These are phyloP conservation scores for Chanos chanos DNA, from an alignment of 2,797 vertebrate species.

Conservation along the genomic window DNA sequence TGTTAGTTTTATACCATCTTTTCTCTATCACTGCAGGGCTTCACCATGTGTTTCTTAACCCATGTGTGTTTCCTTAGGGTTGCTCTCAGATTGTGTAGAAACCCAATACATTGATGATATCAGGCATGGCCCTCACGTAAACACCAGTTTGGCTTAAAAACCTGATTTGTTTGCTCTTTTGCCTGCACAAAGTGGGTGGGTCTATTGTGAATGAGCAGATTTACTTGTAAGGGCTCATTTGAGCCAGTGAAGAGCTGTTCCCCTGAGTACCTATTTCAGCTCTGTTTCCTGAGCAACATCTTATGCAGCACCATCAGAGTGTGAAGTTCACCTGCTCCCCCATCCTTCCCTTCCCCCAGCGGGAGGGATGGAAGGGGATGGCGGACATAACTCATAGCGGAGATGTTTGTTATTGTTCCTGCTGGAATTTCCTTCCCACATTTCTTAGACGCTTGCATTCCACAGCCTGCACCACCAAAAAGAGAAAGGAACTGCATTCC, in stretches of 20 bases:
- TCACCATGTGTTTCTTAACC: no score
- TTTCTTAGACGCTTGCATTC: constrained; percentile 65
- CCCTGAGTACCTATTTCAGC: constrained; percentile 11
- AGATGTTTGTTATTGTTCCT: constrained; percentile 66
- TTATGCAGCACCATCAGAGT: constrained; percentile 17
- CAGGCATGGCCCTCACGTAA: constrained; percentile 49
- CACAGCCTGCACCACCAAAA: constrained; percentile 40
- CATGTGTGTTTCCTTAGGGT: no score
- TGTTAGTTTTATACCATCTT: constrained; percentile 34
- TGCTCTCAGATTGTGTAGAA: no score
- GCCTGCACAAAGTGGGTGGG: constrained; percentile 25
- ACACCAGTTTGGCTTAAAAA: constrained; percentile 46
- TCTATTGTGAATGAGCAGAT: constrained; percentile 24
- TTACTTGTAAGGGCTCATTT: constrained; percentile 31
- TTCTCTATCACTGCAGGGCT: constrained; percentile 42
- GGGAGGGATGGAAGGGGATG: constrained; percentile 1
- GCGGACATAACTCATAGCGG: constrained; percentile 58
- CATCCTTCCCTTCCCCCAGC: constrained; percentile 58
- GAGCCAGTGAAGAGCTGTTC: constrained; percentile 33
- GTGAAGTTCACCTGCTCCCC: constrained; percentile 69
- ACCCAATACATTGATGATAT: constrained; percentile 47
- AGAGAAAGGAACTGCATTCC: constrained; percentile 42
- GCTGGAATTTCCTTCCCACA: constrained; percentile 71
- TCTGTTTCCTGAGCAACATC: neutral
- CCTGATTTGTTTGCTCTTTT: constrained; percentile 55